A percentile compares a stretch with the other conserved stretches of the same genome.
Evolutionary conservation across 1,140 invertebrate genomes (phyloP).

Genomic region (Holotrichia oblita): DNA sequence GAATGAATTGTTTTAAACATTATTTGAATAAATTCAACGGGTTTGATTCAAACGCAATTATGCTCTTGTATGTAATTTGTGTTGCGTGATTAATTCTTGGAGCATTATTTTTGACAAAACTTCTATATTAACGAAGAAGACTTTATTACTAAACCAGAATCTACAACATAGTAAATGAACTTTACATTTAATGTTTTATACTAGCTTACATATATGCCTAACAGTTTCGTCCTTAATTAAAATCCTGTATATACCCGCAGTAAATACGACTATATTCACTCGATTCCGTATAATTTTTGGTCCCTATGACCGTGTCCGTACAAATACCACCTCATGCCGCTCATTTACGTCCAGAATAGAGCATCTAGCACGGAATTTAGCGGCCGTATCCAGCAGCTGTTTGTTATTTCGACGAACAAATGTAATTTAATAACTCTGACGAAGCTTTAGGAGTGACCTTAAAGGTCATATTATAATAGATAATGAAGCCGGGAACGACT

Average conservation of each 20-base stretch:
- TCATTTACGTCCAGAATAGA: not conserved
- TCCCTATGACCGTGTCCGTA: not conserved
- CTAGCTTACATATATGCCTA: no score
- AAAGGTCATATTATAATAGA: not conserved
- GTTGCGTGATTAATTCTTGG: no score
- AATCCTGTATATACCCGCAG: not conserved
- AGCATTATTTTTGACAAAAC: no score
- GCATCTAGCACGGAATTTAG: not conserved
- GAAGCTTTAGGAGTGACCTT: not conserved
- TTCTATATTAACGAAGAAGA: no score
- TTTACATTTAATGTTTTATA: no score
- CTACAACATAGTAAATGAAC: no score
- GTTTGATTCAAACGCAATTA: no score
- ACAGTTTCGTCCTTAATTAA: not conserved
- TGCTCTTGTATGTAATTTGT: no score
- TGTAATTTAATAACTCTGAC: not conserved
- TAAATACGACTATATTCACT: not conserved
- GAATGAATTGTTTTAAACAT: no score
- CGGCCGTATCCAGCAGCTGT: not conserved
- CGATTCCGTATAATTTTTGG: slow-evolving; percentile 12
- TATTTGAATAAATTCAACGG: not conserved
- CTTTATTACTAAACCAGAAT: no score
- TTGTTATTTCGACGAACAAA: not conserved
- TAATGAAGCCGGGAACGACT: not conserved
- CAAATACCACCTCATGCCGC: not conserved